These are phyloP conservation scores for Oreochromis mossambicus DNA, from an alignment of 2,797 vertebrate genomes.

Conservation along the genomic window DNA sequence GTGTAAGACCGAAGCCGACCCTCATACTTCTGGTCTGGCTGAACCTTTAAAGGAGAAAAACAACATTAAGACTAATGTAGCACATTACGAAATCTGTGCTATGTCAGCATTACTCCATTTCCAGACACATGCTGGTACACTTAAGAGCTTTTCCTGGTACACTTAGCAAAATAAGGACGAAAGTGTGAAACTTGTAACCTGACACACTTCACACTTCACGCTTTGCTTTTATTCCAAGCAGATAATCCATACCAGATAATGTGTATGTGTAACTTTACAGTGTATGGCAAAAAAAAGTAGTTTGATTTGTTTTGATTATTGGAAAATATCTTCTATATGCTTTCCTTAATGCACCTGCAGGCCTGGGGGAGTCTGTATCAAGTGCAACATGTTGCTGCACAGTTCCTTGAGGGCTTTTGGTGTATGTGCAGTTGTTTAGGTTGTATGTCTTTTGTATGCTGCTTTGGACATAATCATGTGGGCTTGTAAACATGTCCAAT, in stretches of 20 bases:
- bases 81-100: constrained; percentile 23
- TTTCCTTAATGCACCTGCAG: neutral
- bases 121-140: neutral
- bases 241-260: neutral
- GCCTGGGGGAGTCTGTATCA: neutral
- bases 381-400: neutral
- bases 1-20: constrained; percentile 36
- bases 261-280: neutral
- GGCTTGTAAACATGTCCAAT: neutral
- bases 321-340: neutral
- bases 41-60: constrained; percentile 45
- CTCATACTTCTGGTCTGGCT: constrained; percentile 55
- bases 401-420: neutral
- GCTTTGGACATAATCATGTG: neutral
- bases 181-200: neutral
- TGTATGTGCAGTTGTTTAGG: neutral
- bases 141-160: constrained; percentile 14
- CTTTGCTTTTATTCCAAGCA: neutral
- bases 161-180: neutral
- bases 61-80: constrained; percentile 47
- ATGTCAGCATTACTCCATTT: constrained; percentile 22
- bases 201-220: neutral
- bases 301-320: neutral
- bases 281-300: neutral
- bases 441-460: neutral